Evolutionary conservation across 2,888 invertebrate species (phyloP), one percentile per base, ranked within the genome.

Genomic region (Platycheirus albimanus): DNA sequence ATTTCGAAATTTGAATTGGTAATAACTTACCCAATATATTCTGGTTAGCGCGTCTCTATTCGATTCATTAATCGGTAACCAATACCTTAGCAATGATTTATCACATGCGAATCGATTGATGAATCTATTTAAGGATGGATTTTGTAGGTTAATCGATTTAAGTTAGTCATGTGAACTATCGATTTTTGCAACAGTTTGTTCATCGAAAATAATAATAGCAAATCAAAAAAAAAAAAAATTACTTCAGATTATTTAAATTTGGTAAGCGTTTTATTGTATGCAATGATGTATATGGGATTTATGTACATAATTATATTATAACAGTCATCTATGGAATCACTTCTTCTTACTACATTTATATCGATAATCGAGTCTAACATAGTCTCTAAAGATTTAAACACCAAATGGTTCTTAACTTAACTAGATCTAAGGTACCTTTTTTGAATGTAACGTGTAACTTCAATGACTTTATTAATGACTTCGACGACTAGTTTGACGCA

Each of bases 361-460:
- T 33, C 19, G 45, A 8, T 11, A 30, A 71, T 71, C 54, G 80
- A 70, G 72, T 20, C 78, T 78, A 77, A 77, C 71, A 64, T 77
- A 77, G 77, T 24, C 77, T 77, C 76, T 33, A 36, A 58, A 43
- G 58, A 56, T 28, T 71, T 69, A 49, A 13, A 64, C 17, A 54
- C 4, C 17, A 41, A 52, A 63, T 81, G 77, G 71, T 36, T 71
- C 33, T 67, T 17, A 71, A 63, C 81, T 77, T 49, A 67, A 54
- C 71, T 71, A 72, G 66, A 47, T 67, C 81, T 77, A 77, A 81
- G 71, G 67, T 77, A 13, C 58, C 41, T 58, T 41, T 38, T 20
- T 20, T 52, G 15, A 41, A 61, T 13, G 17, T 19, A 45, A 33
- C 17, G 45, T 61, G 11, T 19, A 13, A 13, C n/a, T 33, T 33